Percentiles rank a stretch among this genome's conserved stretches.
These are phyloP conservation scores for Vicugna pacos DNA, from an alignment of 2,113 vertebrate genomes.

Conservation along the genomic window DNA sequence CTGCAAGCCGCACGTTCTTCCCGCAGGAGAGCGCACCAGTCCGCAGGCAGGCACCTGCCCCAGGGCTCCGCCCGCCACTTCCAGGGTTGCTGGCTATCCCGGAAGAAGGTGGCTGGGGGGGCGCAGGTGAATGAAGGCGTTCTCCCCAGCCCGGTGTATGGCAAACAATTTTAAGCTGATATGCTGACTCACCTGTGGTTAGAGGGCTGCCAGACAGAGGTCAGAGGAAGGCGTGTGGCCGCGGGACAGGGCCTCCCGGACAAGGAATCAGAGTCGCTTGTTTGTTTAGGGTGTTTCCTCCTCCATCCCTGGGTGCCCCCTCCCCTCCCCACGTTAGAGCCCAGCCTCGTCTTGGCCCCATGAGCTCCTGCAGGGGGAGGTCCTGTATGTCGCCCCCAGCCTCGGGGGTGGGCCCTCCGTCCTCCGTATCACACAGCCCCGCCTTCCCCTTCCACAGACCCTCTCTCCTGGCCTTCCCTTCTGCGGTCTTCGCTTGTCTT, in stretches of 20 bases:
- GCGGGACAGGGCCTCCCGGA: too few species aligned
- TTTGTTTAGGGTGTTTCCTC: too few species aligned
- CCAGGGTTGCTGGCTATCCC: neutral
- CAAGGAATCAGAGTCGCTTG: neutral
- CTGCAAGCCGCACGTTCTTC: neutral
- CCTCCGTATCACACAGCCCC: too few species aligned
- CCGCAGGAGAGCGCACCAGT: neutral
- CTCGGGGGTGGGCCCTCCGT: neutral
- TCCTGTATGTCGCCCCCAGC: neutral
- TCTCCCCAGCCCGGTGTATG: neutral
- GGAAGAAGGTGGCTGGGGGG: neutral
- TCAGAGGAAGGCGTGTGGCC: neutral
- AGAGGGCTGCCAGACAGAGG: neutral
- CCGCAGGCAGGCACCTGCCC: rapidly evolving
- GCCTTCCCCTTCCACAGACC: neutral
- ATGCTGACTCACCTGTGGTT: neutral
- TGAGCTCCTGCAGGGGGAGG: neutral
- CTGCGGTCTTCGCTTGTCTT: neutral
- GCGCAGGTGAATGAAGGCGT: rapidly evolving
- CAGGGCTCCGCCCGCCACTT: neutral
- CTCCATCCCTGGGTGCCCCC: neutral
- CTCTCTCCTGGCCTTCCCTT: neutral
- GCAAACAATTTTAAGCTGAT: neutral
- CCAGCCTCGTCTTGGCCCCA: neutral
- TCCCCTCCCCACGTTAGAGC: rapidly evolving